Base-by-base conservation (phyloP, 2,797 vertebrate species). In the Margarornis squamiger region DNA sequence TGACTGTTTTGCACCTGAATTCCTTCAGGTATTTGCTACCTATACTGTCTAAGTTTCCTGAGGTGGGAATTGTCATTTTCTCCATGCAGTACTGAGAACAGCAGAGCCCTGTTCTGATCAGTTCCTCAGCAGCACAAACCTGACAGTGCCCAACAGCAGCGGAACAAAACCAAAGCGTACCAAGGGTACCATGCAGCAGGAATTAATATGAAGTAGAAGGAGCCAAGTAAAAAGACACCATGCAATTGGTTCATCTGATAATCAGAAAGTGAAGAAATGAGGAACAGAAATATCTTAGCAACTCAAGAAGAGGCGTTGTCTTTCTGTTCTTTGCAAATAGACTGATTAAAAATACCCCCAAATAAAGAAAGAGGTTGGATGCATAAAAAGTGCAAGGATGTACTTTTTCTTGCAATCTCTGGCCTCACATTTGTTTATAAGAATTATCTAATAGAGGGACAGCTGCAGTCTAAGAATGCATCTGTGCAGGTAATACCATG, bases 121-220 rank as follows among this genome's bases (percentile, higher is more conserved):
- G 32, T 21, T 91, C 30, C 27, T 62, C 30, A 20, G 46, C 16
- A 46, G 21, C 27, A 66, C 34, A 38, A 57, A 30, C 38, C 16
- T 32, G 18, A 21, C 67, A 43, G n/a, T 6, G 9, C 54, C 26
- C 21, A 22, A 22, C 23, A 78, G 63, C 55, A 70, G n/a, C 39
- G 49, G 46, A 79, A 38, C 46, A 57, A 66, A 83, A 41, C 3
- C 48, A 43, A 49, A 70, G 27, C 1, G 0, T 29, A 30, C 32
- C 34, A 41, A 67, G 45, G 29, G 32, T 18, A 11, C 0, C 0
- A 0, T 5, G n/a, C 29, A 38, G 32, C 13, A n/a, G 30, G 70
- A 80, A 58, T 52, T 66, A 51, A 57, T 22, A 59, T 3, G 8
- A 72, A 58, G 13, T n/a, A 82, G 54, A 75, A 90, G 32, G 46